Evolutionary conservation across 2,113 vertebrate genomes (phyloP), one percentile per base, ranked within the genome.

Genomic region (Trinectes maculatus): DNA sequence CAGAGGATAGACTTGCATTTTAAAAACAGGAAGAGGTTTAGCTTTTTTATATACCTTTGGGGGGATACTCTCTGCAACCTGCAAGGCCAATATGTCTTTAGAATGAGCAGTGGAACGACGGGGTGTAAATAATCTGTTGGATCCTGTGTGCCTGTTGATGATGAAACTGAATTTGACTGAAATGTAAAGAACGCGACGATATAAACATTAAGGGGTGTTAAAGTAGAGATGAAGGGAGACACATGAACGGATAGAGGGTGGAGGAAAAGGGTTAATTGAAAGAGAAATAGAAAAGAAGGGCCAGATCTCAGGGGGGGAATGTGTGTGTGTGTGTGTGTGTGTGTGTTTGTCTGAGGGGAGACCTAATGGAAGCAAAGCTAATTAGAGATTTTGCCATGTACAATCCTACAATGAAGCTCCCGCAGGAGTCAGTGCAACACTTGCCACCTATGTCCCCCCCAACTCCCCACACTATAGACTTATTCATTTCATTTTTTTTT

Each of bases 331-430:
- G 51, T 67, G 67, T 48, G 18, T 26, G 65, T 60, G 78, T 68
- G 52, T 64, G 42, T 72, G 69, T 80, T 37, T 65, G 69, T 85
- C 58, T 69, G 61, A 68, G 54, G 52, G 64, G 70, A 84, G 64
- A 46, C 77, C 69, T 86, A 85, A 88, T 88, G 81, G 80, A 79
- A 84, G 74, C 84, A 88, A 85, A 88, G 76, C 87, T 89, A 90
- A 90, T 89, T 87, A 85, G 81, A 79, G 74, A 73, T 79, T 79
- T 81, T 82, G 82, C 64, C 72, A 63, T 47, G 26, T 62, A 51
- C 74, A 65, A 58, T 66, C 83, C 57, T 24, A 77, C 53, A 25
- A 40, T 58, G 57, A 59, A 10, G 16, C 66, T 77, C 82, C 74
- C 71, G 19, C 62, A 71, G 80, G 80, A 83, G 51, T 26, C 59